phyloP scores from a whole-genome alignment of 2,797 vertebrate genomes.

The Hoplostethus mediterraneus region DNA sequence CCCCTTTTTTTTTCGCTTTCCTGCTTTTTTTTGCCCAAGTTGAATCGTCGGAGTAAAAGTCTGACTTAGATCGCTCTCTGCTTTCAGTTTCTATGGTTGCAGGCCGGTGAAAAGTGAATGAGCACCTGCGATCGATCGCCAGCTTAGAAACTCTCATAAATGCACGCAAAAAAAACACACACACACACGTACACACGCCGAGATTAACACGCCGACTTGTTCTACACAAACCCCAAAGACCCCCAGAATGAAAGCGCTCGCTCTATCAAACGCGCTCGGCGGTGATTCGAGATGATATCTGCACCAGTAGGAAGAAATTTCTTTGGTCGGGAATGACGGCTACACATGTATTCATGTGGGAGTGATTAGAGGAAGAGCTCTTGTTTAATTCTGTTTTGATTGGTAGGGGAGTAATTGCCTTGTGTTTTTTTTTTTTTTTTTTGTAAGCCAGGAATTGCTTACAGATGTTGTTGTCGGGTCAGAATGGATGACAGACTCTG shows the following conservation, averaged over 20 bases:
- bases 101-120: constrained; percentile 42
- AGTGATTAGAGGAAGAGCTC: constrained; percentile 81
- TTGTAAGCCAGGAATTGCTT: constrained; percentile 77
- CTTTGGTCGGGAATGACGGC: constrained; percentile 61
- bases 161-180: background rate
- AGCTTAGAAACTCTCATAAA: constrained; percentile 8
- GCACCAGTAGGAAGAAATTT: constrained; percentile 62
- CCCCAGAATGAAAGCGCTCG: constrained; percentile 41
- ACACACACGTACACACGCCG: constrained; percentile 13
- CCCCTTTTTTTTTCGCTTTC: constrained; percentile 8
- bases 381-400: constrained; percentile 84
- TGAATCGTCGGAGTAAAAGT: constrained; percentile 34
- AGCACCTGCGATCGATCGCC: constrained; percentile 51
- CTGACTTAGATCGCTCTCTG: constrained; percentile 21
- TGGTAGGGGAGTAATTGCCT: constrained; percentile 77
- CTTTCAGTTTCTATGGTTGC: constrained; percentile 14
- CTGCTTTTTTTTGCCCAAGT: constrained; percentile 46
- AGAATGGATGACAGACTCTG: constrained; percentile 78
- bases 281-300: constrained; percentile 67
- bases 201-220: constrained; percentile 29
- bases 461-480: constrained; percentile 83
- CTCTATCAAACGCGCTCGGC: constrained; percentile 50
- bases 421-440: constrained; percentile 65
- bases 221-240: constrained; percentile 27
- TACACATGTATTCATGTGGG: constrained; percentile 75